Percentiles rank a stretch among this genome's conserved stretches.
Conservation (phyloP, 2,797 vertebrate species). For the Paramormyrops hopkinsi region DNA sequence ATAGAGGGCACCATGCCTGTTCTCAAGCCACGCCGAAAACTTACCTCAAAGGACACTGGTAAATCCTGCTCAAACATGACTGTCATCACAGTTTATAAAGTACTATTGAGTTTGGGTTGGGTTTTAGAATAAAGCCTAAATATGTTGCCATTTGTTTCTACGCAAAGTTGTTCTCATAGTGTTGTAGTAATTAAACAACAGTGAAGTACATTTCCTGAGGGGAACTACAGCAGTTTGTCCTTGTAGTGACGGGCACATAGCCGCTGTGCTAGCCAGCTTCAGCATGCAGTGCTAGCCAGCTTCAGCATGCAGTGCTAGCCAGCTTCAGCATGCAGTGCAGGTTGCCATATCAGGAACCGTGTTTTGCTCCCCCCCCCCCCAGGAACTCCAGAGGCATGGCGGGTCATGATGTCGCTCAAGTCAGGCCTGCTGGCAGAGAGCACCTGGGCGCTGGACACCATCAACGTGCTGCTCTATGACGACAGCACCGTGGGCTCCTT, state of each 20-base stretch:
- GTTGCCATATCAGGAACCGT: not conserved
- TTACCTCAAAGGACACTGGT: constrained; percentile 98
- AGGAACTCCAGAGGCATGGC: constrained; percentile 98
- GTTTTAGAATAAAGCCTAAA: not conserved
- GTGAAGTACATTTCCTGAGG: not conserved
- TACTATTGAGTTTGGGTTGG: not conserved
- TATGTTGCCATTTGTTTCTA: not conserved
- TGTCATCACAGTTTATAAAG: not conserved
- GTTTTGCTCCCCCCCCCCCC: not conserved
- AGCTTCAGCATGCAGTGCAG: not conserved
- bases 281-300: not conserved
- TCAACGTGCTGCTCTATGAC: constrained; percentile 94
- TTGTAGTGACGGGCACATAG: not conserved
- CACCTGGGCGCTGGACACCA: constrained; percentile 96
- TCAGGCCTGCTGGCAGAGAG: constrained; percentile 96
- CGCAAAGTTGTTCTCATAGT: not conserved
- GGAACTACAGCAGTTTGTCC: not conserved
- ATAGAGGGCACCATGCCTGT: constrained; percentile 83
- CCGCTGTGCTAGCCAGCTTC: not conserved
- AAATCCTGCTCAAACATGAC: constrained; percentile 34
- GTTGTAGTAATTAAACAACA: not conserved
- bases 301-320: not conserved
- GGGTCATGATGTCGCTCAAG: constrained; percentile 99
- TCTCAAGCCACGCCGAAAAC: constrained; percentile 84
- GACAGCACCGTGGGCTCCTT: constrained; percentile 95